phyloP scores from a whole-genome alignment of 1,140 invertebrate genomes.

The Drosophila nasuta region DNA sequence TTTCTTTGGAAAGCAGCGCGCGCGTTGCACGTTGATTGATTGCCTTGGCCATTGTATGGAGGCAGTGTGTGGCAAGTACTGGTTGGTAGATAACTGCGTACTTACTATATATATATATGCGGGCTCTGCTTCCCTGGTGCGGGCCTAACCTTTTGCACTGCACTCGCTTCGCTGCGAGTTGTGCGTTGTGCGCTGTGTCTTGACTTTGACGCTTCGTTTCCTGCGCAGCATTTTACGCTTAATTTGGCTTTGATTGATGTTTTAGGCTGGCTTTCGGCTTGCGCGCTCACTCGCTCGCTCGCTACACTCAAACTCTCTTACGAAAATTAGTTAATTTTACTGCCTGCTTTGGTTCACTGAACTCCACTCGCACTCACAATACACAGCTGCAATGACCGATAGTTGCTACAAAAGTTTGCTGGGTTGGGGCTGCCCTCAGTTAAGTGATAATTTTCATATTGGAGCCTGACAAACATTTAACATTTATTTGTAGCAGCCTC shows the following conservation, averaged over 20 bases:
- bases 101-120: slow-evolving; percentile 24
- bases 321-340: slow-evolving; percentile 52
- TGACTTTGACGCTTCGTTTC: slow-evolving; percentile 50
- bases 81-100: slow-evolving; percentile 18
- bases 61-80: slow-evolving; percentile 37
- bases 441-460: slow-evolving; percentile 52
- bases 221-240: slow-evolving; percentile 72
- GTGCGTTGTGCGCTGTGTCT: slow-evolving; percentile 17
- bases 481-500: slow-evolving; percentile 44
- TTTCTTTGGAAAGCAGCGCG: slow-evolving; percentile 75
- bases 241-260: slow-evolving; percentile 82
- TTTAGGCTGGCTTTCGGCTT: slow-evolving; percentile 48
- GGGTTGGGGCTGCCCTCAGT: slow-evolving; percentile 15
- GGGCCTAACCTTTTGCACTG: slow-evolving; percentile 72
- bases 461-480: slow-evolving; percentile 19
- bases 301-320: slow-evolving; percentile 29
- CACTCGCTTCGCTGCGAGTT: slow-evolving; percentile 31
- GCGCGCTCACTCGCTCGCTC: slow-evolving; percentile 18
- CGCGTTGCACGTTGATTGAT: slow-evolving; percentile 68
- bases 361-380: slow-evolving; percentile 15
- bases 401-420: slow-evolving; percentile 2
- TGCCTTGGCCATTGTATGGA: slow-evolving; percentile 45
- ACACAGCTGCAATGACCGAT: slow-evolving; percentile 22
- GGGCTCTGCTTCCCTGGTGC: slow-evolving; percentile 56
- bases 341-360: slow-evolving; percentile 63